Evolutionary conservation across 2,113 vertebrate species (phyloP), one percentile per base, ranked within the genome.

Genomic region (Pseudorhombus dupliciocellatus): DNA sequence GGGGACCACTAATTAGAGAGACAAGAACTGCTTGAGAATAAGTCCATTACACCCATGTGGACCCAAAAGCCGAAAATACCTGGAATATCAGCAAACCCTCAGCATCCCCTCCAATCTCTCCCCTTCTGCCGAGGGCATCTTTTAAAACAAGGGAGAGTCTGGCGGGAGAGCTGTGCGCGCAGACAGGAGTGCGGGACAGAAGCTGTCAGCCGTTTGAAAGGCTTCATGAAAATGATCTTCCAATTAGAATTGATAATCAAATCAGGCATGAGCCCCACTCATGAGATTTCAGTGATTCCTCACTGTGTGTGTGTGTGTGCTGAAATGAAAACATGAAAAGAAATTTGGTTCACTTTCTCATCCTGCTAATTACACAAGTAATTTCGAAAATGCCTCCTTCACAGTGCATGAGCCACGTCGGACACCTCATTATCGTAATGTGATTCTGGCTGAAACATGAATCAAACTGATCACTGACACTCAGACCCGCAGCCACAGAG

Each of bases 201-300:
- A 93, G 93, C 93, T 96, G 96, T 96, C 96, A 96, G 93, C 91
- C 92, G 89, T 94, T 94, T 95, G 93, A 96, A 96, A 94, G 94
- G 93, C 94, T 96, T 96, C 95, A 94, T 92, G 93, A 96, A 96
- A 97, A 97, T 96, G 87, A 97, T 97, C 94, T 95, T 95, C 95
- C 95, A 98, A 96, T 98, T 98, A 97, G 95, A 94, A 93, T 93
- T 91, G 91, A 94, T 95, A 93, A 96, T 96, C 96, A 96, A 96
- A 97, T 95, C 93, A 94, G 92, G 92, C 93, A 92, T 92, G 92
- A 96, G 93, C 93, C 92, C 91, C 59, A 95, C 93, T 93, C 89
- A 93, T 93, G 93, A 95, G 94, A 92, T 93, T 93, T 93, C 92
- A 89, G 92, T 94, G 93, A 94, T 95, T 95, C 66, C 60, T 67